Percentiles rank a stretch among this genome's conserved stretches.
Evolutionary conservation across 2,113 vertebrate genomes (phyloP).

Genomic region (Grammomys dolichurus): DNA sequence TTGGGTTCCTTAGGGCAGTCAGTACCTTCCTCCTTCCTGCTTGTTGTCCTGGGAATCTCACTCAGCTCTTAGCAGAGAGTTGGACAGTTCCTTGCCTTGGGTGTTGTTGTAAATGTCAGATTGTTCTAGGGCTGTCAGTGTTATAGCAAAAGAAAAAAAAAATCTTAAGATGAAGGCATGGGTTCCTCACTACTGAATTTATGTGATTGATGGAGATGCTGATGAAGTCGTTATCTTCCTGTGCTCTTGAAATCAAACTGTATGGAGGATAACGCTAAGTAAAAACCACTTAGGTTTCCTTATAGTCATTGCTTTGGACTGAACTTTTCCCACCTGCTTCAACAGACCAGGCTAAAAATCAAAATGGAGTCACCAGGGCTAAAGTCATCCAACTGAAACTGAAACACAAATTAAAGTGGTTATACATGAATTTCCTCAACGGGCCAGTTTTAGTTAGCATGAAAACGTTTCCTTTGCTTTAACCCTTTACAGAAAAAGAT

Average conservation of each 20-base stretch:
- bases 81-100: neutral
- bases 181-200: neutral
- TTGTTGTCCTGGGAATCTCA: neutral
- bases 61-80: neutral
- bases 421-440: neutral
- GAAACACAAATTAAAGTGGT: neutral
- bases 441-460: neutral
- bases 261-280: neutral
- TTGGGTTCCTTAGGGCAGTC: neutral
- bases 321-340: neutral
- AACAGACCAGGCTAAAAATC: neutral
- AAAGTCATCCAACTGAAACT: neutral
- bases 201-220: neutral
- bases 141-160: neutral
- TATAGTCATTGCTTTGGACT: neutral
- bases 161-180: neutral
- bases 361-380: neutral
- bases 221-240: constrained; percentile 5
- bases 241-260: constrained; percentile 9
- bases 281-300: neutral
- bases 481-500: neutral
- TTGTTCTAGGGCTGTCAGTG: neutral
- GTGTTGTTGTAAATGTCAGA: neutral
- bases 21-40: neutral
- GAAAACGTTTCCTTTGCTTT: neutral